Evolutionary conservation across 2,888 invertebrate genomes (phyloP).

Genomic region (Dichetophora obliterata): DNA sequence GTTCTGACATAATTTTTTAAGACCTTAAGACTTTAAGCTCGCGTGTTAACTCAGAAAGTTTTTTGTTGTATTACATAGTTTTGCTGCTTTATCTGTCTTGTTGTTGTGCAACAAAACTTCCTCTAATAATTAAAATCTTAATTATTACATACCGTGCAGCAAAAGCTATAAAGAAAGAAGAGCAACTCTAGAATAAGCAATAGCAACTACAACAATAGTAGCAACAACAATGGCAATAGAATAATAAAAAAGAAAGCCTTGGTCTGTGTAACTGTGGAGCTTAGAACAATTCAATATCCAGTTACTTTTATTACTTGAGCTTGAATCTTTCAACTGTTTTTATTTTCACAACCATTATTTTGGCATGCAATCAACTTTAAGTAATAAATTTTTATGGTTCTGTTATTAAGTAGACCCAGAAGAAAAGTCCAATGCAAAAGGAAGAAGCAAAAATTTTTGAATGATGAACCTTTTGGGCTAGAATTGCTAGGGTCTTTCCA

Average conservation of each 20-base stretch:
- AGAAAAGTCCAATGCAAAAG: no score
- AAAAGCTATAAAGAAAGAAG: no score
- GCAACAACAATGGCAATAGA: not conserved
- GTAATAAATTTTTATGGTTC: no score
- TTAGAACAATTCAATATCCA: not conserved
- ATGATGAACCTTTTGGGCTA: no score
- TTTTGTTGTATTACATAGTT: not conserved
- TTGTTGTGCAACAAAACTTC: not conserved
- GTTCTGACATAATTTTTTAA: not conserved
- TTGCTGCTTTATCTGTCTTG: not conserved
- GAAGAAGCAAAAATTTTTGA: no score
- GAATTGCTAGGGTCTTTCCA: no score
- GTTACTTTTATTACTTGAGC: not conserved
- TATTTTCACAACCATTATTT: not conserved
- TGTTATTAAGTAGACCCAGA: no score
- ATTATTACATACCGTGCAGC: not conserved
- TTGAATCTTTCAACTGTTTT: not conserved
- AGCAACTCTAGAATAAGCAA: not conserved
- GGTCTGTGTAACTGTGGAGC: not conserved
- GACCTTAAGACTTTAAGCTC: not conserved
- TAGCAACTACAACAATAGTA: not conserved
- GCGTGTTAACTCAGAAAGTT: not conserved
- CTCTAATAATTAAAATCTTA: not conserved
- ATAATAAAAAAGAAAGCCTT: not conserved
- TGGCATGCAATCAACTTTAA: not conserved